Evolutionary conservation across 2,113 vertebrate genomes (phyloP).

Genomic region (Etheostoma spectabile): DNA sequence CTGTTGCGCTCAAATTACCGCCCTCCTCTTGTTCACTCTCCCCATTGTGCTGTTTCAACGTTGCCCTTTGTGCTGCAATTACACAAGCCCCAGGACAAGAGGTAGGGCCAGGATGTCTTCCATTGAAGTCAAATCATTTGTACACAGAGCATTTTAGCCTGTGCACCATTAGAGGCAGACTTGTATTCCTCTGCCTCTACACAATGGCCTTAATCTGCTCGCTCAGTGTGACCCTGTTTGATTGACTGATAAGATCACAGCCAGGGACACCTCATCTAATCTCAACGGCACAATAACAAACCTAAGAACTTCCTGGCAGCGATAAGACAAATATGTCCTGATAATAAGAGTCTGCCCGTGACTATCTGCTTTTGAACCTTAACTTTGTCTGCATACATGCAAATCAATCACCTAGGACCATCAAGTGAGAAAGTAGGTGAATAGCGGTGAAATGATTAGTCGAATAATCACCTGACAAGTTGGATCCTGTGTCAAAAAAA

Average conservation of each 20-base stretch:
- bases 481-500: neutral
- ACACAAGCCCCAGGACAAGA: constrained; percentile 75
- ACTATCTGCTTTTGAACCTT: neutral
- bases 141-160: constrained; percentile 43
- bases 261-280: constrained; percentile 70
- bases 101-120: constrained; percentile 66
- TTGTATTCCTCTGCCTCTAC: constrained; percentile 46
- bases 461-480: neutral
- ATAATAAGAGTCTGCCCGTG: constrained; percentile 49
- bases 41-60: constrained; percentile 82
- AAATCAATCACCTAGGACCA: neutral
- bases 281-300: constrained; percentile 65
- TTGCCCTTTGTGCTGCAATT: constrained; percentile 78
- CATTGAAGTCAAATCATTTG: constrained; percentile 62
- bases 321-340: constrained; percentile 57
- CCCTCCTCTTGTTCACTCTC: constrained; percentile 74
- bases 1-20: constrained; percentile 92
- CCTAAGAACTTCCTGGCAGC: constrained; percentile 67
- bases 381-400: neutral
- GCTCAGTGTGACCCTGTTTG: constrained; percentile 47
- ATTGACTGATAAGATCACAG: constrained; percentile 63
- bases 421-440: too few species aligned
- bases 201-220: constrained; percentile 70
- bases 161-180: constrained; percentile 48
- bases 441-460: neutral